Conservation (phyloP, 2,888 invertebrate genomes). For the Drosophila falleni region DNA sequence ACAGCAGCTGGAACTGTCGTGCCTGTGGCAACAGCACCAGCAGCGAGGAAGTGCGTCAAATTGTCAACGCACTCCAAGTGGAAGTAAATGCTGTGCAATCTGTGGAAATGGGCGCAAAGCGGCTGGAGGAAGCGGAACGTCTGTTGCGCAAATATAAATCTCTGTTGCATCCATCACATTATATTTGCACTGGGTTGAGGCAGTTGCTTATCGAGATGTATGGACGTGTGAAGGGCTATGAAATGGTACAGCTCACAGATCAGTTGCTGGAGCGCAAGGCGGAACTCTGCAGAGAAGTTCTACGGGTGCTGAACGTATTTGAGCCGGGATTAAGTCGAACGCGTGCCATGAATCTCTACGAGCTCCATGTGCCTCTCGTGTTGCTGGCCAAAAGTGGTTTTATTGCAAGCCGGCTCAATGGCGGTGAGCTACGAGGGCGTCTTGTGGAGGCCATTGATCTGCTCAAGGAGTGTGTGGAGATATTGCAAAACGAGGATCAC, state of each 20-base stretch:
- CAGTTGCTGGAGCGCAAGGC: conserved; percentile 91
- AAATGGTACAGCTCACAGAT: conserved; percentile 90
- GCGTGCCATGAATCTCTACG: conserved; percentile 92
- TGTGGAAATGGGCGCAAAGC: conserved; percentile 87
- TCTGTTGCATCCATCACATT: conserved; percentile 92
- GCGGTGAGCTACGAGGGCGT: conserved; percentile 88
- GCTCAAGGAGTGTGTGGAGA: conserved; percentile 88
- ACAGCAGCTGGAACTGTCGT: conserved; percentile 82
- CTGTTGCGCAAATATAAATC: conserved; percentile 88
- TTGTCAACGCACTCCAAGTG: conserved; percentile 88
- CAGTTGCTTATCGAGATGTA: conserved; percentile 92
- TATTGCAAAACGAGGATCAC: conserved; percentile 89
- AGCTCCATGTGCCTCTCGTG: conserved; percentile 92
- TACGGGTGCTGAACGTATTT: conserved; percentile 90
- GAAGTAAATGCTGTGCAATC: conserved; percentile 89
- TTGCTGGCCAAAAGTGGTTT: conserved; percentile 89
- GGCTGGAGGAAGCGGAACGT: conserved; percentile 89
- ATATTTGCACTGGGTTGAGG: conserved; percentile 89
- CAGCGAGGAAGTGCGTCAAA: conserved; percentile 88
- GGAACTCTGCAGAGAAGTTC: conserved; percentile 89
- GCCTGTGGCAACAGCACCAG: conserved; percentile 89
- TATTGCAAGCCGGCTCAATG: conserved; percentile 87
- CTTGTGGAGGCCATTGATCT: conserved; percentile 88
- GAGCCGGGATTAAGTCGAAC: conserved; percentile 92
- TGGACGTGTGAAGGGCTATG: conserved; percentile 91